Conservation (phyloP, 1,140 invertebrate genomes). For the Zeugodacus cucurbitae region DNA sequence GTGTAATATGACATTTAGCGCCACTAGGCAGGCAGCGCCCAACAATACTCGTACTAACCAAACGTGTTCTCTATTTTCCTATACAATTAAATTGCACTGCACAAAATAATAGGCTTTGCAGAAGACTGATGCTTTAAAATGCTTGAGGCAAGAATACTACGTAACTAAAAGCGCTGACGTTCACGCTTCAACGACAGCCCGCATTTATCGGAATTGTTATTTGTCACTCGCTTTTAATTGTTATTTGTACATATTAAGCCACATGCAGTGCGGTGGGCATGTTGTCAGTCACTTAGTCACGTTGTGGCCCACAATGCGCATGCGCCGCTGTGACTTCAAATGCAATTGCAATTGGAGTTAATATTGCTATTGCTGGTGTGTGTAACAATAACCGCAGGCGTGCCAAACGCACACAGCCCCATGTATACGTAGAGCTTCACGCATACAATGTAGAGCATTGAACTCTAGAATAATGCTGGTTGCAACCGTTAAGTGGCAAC, state of each 20-base stretch:
- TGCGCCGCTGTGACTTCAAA: neutral
- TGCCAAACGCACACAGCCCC: neutral
- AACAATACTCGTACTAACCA: neutral
- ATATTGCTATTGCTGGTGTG: neutral
- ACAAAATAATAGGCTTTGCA: no score
- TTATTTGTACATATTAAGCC: neutral
- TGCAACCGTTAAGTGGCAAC: constrained; percentile 18
- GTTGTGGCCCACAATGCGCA: neutral
- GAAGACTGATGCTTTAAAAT: neutral
- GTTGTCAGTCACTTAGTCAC: neutral
- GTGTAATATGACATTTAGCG: neutral
- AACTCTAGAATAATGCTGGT: constrained; percentile 7
- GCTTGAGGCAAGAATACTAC: neutral
- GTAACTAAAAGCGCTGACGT: neutral
- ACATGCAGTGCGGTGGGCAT: neutral
- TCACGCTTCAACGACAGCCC: neutral
- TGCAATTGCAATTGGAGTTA: neutral
- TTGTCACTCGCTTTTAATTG: constrained; percentile 5
- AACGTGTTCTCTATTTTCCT: neutral
- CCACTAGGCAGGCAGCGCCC: neutral
- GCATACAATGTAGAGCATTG: neutral
- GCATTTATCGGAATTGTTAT: neutral
- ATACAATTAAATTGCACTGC: neutral
- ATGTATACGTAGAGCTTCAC: neutral
- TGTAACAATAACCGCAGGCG: neutral